Percentiles rank a stretch among this genome's conserved stretches.
Evolutionary conservation across 1,140 invertebrate genomes (phyloP).

Genomic region (Sycophila sp.): DNA sequence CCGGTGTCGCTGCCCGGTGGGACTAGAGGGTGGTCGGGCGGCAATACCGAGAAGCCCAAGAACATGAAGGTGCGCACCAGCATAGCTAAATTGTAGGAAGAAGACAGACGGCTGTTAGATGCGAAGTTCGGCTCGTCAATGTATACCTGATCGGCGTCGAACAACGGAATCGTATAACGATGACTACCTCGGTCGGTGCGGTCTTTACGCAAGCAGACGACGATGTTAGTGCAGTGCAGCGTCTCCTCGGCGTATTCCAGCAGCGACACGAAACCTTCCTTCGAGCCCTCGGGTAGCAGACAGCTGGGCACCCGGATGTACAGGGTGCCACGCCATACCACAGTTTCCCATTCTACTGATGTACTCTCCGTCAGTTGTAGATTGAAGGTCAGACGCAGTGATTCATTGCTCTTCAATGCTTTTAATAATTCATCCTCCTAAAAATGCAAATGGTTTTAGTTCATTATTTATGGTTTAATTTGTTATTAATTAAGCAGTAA

Average conservation of each 20-base stretch:
- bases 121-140: constrained; percentile 27
- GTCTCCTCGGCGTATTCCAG: constrained; percentile 96
- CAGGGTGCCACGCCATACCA: constrained; percentile 81
- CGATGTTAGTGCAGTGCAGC: constrained; percentile 82
- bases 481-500: background rate
- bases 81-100: constrained; percentile 71
- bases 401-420: constrained; percentile 71
- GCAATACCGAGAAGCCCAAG: constrained; percentile 88
- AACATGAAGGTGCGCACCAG: constrained; percentile 96
- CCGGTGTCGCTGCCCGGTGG: constrained; percentile 72
- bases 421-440: constrained; percentile 70
- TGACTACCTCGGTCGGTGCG: constrained; percentile 78
- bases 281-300: constrained; percentile 87
- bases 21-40: constrained; percentile 82
- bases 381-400: constrained; percentile 79
- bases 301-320: constrained; percentile 88
- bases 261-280: constrained; percentile 91
- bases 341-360: constrained; percentile 83
- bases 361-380: constrained; percentile 81
- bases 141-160: constrained; percentile 36
- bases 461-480: too few relatives aligned
- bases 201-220: constrained; percentile 86
- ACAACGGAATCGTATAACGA: constrained; percentile 38
- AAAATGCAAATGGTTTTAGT: constrained; percentile 14
- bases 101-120: constrained; percentile 43